These are phyloP conservation scores for Eupithecia exiguata DNA, from an alignment of 2,888 invertebrate genomes.

Conservation along the genomic window DNA sequence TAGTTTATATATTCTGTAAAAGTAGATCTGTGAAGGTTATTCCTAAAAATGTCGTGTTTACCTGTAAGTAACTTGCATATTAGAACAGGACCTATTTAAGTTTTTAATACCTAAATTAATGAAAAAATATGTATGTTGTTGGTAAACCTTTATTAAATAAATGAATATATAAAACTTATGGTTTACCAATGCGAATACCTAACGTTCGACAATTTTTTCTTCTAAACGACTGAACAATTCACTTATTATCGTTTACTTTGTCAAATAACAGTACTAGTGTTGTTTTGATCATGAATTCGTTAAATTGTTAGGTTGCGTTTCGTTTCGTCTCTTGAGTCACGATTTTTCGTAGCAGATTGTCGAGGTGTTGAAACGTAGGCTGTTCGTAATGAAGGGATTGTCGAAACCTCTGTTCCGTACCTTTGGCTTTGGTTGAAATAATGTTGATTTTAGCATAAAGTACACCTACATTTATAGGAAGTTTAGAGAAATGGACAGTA, in stretches of 20 bases:
- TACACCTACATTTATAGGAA: neutral
- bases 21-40: too few relatives aligned
- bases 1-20: too few relatives aligned
- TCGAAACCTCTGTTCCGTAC: conserved; percentile 36
- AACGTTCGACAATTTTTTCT: neutral
- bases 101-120: too few relatives aligned
- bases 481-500: neutral
- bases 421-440: conserved; percentile 14
- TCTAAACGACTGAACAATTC: neutral
- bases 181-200: neutral
- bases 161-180: too few relatives aligned
- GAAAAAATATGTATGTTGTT: too few relatives aligned
- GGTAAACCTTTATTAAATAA: too few relatives aligned
- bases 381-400: conserved; percentile 47
- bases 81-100: too few relatives aligned
- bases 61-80: too few relatives aligned
- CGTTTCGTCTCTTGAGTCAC: conserved; percentile 66
- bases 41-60: too few relatives aligned
- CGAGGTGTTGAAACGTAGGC: conserved; percentile 57
- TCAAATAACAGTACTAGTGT: conserved; percentile 62
- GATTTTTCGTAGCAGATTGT: conserved; percentile 59
- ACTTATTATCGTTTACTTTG: conserved; percentile 51
- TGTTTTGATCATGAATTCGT: conserved; percentile 44
- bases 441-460: neutral
- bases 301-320: conserved; percentile 48